Conservation (phyloP, 2,113 vertebrate genomes). For the Sapajus apella region DNA sequence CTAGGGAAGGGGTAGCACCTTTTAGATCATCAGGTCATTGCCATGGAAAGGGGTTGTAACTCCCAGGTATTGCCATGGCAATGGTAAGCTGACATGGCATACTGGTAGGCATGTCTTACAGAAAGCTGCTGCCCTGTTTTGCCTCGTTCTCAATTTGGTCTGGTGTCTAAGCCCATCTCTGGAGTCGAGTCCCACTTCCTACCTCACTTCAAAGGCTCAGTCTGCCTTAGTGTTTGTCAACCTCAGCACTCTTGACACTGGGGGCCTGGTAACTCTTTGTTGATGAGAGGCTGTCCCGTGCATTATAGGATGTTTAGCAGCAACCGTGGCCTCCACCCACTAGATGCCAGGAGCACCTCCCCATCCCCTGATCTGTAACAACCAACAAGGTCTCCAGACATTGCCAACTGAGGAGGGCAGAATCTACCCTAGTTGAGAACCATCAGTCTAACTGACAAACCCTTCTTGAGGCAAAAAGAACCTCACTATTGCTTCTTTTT, state of each 20-base stretch:
- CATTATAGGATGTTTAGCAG: not conserved
- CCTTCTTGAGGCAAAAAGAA: not conserved
- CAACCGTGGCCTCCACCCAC: not conserved
- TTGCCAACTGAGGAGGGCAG: not conserved
- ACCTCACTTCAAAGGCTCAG: not conserved
- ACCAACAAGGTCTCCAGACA: not conserved
- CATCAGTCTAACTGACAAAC: not conserved
- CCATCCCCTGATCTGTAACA: not conserved
- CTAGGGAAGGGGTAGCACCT: no score
- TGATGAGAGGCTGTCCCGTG: not conserved
- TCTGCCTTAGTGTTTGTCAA: not conserved
- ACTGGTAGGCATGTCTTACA: no score
- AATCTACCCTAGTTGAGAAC: not conserved
- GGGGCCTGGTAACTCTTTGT: not conserved
- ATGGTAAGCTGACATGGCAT: no score
- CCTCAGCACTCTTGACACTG: not conserved
- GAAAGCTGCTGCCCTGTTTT: no score
- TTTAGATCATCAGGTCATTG: no score
- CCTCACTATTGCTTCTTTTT: not conserved
- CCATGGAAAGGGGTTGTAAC: no score
- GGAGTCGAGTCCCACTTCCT: no score
- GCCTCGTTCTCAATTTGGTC: no score
- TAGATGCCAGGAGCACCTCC: not conserved
- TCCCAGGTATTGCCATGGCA: no score
- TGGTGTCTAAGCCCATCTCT: no score